Conservation (phyloP, 2,113 vertebrate genomes). For the Tachysurus fulvidraco region DNA sequence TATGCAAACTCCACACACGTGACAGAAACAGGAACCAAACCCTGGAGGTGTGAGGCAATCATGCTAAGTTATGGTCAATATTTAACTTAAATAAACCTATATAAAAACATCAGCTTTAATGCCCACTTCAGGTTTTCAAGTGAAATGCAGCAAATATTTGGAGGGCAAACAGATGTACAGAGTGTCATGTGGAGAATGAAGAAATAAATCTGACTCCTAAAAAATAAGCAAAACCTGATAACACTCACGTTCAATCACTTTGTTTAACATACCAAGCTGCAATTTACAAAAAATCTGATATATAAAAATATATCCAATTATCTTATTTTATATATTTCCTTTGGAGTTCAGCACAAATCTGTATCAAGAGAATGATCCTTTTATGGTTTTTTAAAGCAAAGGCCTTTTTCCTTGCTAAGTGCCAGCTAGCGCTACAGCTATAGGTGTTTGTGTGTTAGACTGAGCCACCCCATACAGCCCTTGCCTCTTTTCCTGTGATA, state of each 20-base stretch:
- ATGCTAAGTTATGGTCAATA: too few species aligned
- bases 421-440: not conserved
- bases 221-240: not conserved
- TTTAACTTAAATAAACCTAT: not conserved
- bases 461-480: slow-evolving; percentile 27
- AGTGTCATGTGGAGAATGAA: not conserved
- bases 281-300: not conserved
- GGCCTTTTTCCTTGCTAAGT: not conserved
- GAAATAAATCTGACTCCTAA: not conserved
- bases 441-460: slow-evolving; percentile 54
- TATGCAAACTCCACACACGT: not conserved
- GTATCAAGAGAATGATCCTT: not conserved
- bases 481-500: slow-evolving; percentile 36
- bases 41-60: too few species aligned
- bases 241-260: not conserved
- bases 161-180: not conserved
- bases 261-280: not conserved
- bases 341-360: not conserved
- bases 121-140: not conserved
- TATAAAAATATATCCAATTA: not conserved
- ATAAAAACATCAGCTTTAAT: not conserved
- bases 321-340: not conserved
- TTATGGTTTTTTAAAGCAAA: not conserved
- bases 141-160: not conserved
- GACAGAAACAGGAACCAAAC: too few species aligned